Evolutionary conservation across 2,797 vertebrate species (phyloP).

Genomic region (Hyperoplus immaculatus): DNA sequence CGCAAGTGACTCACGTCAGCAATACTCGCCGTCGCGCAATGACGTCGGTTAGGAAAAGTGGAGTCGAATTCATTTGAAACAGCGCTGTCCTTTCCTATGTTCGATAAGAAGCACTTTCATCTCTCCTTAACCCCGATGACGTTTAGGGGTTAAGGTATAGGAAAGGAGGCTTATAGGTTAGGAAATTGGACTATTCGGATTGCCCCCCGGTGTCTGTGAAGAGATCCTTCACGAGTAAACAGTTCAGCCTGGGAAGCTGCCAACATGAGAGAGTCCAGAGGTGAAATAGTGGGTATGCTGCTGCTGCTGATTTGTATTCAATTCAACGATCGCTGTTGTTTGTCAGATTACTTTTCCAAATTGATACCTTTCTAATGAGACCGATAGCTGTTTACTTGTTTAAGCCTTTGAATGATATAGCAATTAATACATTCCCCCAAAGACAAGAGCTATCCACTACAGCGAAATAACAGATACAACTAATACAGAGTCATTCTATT

Average conservation of each 20-base stretch:
- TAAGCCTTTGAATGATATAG: conserved; percentile 13
- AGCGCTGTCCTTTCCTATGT: no score
- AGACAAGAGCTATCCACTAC: neutral
- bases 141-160: no score
- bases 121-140: no score
- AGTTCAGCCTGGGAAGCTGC: conserved; percentile 51
- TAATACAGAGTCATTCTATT: neutral
- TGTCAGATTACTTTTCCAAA: conserved; percentile 25
- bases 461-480: conserved; percentile 21
- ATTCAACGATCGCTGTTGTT: conserved; percentile 7
- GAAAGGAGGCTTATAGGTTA: no score
- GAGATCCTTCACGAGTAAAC: conserved; percentile 43
- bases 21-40: no score
- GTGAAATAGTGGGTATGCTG: conserved; percentile 33
- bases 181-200: no score
- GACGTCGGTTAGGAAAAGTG: no score
- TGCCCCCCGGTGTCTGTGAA: conserved; percentile 20
- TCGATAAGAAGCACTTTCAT: no score
- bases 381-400: conserved; percentile 35
- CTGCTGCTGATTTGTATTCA: conserved; percentile 22
- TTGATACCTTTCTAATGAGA: conserved; percentile 20
- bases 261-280: conserved; percentile 27
- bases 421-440: conserved; percentile 14
- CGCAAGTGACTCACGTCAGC: no score
- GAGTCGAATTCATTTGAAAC: no score